These are phyloP conservation scores for Bambusicola thoracicus DNA, from an alignment of 2,113 vertebrate genomes.

Conservation along the genomic window DNA sequence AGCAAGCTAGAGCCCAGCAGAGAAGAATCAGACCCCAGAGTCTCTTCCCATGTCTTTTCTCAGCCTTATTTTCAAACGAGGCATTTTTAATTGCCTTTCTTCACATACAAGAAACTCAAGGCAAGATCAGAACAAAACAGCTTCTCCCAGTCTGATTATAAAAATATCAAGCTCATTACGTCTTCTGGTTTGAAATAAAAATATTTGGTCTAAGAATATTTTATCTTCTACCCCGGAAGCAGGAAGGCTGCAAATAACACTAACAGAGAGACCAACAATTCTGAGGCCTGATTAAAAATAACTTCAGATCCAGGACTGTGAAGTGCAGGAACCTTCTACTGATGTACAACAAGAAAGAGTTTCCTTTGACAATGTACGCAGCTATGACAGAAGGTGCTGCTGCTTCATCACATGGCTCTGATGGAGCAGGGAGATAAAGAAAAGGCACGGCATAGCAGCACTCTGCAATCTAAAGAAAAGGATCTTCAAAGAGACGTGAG, in stretches of 20 bases:
- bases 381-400: background rate
- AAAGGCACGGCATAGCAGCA: accelerated
- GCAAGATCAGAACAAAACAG: background rate
- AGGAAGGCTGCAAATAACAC: slow-evolving; percentile 19
- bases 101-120: background rate
- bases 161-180: background rate
- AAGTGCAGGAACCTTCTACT: background rate
- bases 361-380: background rate
- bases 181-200: background rate
- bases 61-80: background rate
- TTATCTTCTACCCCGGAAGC: background rate
- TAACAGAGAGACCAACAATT: background rate
- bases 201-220: background rate
- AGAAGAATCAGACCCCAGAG: background rate
- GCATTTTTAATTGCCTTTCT: background rate
- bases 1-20: background rate
- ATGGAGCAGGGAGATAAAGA: background rate
- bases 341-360: background rate
- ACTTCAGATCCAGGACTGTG: background rate
- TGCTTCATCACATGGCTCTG: background rate
- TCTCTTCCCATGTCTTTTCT: background rate
- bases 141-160: background rate
- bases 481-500: background rate
- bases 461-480: background rate
- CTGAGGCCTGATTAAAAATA: background rate